These are phyloP conservation scores for Notoglanidium macrostoma DNA, from an alignment of 2,797 vertebrate genomes.

Conservation along the genomic window DNA sequence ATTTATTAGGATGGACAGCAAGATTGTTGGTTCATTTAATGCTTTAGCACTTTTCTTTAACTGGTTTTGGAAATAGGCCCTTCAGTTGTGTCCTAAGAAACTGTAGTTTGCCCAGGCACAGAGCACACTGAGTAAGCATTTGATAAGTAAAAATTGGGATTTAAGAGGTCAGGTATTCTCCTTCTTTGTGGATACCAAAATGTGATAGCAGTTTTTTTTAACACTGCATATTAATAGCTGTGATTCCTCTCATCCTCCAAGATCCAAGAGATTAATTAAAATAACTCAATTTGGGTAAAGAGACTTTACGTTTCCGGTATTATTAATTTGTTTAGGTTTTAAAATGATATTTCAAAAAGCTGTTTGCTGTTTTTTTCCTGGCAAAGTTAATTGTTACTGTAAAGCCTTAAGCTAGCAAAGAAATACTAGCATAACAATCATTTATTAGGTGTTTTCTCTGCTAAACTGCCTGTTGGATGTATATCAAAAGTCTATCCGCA, in stretches of 20 bases:
- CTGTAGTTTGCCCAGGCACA: background rate
- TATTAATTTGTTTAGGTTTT: background rate
- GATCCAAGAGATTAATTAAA: background rate
- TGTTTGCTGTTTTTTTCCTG: background rate
- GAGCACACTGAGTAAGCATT: background rate
- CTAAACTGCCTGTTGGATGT: background rate
- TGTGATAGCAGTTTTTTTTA: background rate
- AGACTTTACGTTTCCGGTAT: background rate
- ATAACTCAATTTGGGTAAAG: background rate
- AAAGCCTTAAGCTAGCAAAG: background rate
- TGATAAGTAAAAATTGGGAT: background rate
- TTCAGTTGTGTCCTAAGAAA: background rate
- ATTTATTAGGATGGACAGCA: too few species aligned
- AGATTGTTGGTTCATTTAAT: too few species aligned
- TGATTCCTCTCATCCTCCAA: background rate
- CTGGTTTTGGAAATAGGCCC: too few species aligned
- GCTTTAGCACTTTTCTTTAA: too few species aligned
- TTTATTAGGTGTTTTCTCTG: background rate
- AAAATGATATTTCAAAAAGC: background rate
- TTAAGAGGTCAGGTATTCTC: background rate
- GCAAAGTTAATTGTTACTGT: background rate
- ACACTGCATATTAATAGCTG: background rate
- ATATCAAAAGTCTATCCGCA: background rate
- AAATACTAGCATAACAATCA: background rate
- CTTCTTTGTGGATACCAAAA: background rate